Evolutionary conservation across 1,140 invertebrate species (phyloP).

Genomic region (Gonatopus flavifemur): DNA sequence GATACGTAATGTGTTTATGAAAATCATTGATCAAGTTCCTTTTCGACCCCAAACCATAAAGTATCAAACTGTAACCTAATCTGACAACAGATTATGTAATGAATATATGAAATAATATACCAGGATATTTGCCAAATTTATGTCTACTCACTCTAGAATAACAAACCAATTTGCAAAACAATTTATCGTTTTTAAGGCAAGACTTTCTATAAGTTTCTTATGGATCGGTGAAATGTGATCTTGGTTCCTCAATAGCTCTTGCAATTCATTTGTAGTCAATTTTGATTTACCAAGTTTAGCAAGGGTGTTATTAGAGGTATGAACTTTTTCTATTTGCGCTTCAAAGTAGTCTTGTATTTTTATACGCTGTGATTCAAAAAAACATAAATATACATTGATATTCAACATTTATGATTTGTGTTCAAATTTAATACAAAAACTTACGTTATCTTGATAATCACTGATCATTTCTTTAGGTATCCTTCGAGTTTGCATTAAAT

Average conservation of each 20-base stretch:
- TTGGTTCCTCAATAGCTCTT: constrained; percentile 61
- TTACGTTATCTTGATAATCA: constrained; percentile 41
- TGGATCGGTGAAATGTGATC: constrained; percentile 62
- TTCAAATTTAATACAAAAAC: constrained; percentile 12
- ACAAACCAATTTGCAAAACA: constrained; percentile 49
- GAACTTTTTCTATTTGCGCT: constrained; percentile 49
- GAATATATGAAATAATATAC: constrained; percentile 5
- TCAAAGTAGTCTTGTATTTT: constrained; percentile 50
- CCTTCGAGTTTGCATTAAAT: constrained; percentile 11
- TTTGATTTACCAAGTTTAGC: constrained; percentile 73
- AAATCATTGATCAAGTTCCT: constrained; percentile 76
- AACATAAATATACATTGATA: constrained; percentile 27
- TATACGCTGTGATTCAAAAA: constrained; percentile 39
- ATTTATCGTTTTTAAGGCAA: constrained; percentile 22
- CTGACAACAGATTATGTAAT: constrained; percentile 56
- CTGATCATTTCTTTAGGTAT: constrained; percentile 3
- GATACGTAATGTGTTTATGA: constrained; percentile 65
- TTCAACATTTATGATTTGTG: neutral
- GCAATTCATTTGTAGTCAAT: constrained; percentile 68
- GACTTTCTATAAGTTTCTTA: constrained; percentile 55
- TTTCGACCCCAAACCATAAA: constrained; percentile 91
- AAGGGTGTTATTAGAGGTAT: constrained; percentile 82
- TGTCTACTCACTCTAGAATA: constrained; percentile 43
- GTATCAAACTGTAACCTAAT: constrained; percentile 82
- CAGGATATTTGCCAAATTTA: neutral